These are phyloP conservation scores for Eristalinus aeneus DNA, from an alignment of 2,888 invertebrate genomes.

Conservation along the genomic window DNA sequence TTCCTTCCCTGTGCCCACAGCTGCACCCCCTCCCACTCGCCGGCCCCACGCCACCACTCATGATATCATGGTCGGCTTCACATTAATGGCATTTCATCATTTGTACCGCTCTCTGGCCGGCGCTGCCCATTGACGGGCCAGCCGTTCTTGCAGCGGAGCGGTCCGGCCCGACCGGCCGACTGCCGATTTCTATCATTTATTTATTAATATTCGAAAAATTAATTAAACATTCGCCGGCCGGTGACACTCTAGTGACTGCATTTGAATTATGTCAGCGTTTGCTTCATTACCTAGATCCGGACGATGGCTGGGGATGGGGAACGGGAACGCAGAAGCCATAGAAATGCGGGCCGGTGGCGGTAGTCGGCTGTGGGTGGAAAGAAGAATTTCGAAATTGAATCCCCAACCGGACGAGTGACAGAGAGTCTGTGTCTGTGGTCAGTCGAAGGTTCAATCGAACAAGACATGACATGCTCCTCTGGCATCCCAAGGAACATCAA, in stretches of 20 bases:
- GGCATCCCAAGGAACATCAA: conserved; percentile 62
- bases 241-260: conserved; percentile 77
- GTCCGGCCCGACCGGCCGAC: background rate
- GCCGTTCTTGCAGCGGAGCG: background rate
- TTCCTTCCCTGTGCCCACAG: conserved; percentile 1
- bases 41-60: background rate
- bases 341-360: conserved; percentile 2
- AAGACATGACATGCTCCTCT: conserved; percentile 49
- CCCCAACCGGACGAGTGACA: conserved; percentile 34
- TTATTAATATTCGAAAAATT: conserved; percentile 70
- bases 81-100: conserved; percentile 71
- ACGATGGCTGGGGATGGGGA: conserved; percentile 5
- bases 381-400: conserved; percentile 57
- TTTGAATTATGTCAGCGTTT: conserved; percentile 80
- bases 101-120: conserved; percentile 24
- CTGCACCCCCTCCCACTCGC: background rate
- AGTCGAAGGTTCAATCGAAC: conserved; percentile 56
- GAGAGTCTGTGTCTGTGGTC: conserved; percentile 4
- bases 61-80: conserved; percentile 64
- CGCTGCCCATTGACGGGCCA: background rate
- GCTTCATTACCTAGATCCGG: conserved; percentile 72
- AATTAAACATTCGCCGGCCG: conserved; percentile 71
- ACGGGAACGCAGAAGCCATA: background rate
- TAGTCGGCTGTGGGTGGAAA: background rate
- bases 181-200: conserved; percentile 64